Percentiles rank a stretch among this genome's conserved stretches.
phyloP scores from a whole-genome alignment of 1,140 invertebrate species.

The Brachionus angularis region DNA sequence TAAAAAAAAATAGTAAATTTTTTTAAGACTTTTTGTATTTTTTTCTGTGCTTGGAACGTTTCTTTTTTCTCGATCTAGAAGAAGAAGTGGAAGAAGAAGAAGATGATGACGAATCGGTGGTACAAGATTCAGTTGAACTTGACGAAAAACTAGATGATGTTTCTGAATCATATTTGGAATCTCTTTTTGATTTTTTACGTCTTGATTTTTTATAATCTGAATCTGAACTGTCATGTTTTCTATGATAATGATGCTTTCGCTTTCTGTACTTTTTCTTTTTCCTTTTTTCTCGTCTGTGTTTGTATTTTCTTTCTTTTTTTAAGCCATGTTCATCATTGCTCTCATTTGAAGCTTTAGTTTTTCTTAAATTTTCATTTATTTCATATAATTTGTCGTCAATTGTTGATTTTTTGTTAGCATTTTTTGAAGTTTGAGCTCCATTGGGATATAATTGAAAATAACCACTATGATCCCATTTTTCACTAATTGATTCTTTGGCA shows the following conservation, averaged over 20 bases:
- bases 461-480: conserved; percentile 43
- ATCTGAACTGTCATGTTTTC: too few relatives aligned
- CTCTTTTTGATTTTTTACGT: too few relatives aligned
- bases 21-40: background rate
- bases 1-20: too few relatives aligned
- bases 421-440: background rate
- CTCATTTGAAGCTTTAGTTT: too few relatives aligned
- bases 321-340: too few relatives aligned
- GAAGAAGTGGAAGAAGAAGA: background rate
- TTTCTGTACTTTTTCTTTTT: too few relatives aligned
- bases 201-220: too few relatives aligned
- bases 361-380: background rate
- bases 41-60: background rate
- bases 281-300: too few relatives aligned
- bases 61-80: background rate
- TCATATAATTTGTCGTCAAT: background rate
- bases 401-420: background rate
- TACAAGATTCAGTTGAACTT: background rate
- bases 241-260: too few relatives aligned
- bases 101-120: background rate
- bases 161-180: too few relatives aligned
- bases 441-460: conserved; percentile 20
- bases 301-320: too few relatives aligned
- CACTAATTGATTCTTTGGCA: conserved; percentile 13
- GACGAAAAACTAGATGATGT: too few relatives aligned